phyloP scores from a whole-genome alignment of 2,888 invertebrate species.

The Pyrgus malvae region DNA sequence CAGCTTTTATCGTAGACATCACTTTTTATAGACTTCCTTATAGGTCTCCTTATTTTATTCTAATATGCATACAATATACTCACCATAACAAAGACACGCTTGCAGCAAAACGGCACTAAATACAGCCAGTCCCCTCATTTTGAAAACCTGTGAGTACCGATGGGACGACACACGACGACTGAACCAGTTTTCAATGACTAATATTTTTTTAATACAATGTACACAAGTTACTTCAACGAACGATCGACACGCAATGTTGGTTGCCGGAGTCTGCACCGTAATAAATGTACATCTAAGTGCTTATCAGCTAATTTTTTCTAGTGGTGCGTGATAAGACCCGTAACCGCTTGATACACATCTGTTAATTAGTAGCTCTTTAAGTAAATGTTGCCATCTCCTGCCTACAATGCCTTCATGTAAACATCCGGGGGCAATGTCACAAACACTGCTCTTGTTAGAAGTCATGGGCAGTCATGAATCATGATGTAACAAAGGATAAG shows the following conservation, averaged over 20 bases:
- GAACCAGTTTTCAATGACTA: slow-evolving; percentile 40
- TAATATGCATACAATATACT: slow-evolving; percentile 35
- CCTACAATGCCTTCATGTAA: neutral
- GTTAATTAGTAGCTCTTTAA: neutral
- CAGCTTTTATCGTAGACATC: too few relatives aligned
- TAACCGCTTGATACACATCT: neutral
- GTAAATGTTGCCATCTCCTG: neutral
- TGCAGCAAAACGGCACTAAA: slow-evolving; percentile 51
- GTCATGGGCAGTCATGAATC: neutral
- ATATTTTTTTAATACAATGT: slow-evolving; percentile 19
- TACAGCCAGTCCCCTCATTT: slow-evolving; percentile 51
- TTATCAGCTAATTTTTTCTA: slow-evolving; percentile 32
- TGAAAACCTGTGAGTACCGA: slow-evolving; percentile 37
- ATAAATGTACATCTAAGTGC: slow-evolving; percentile 35
- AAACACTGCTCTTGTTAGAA: neutral
- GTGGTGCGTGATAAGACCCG: slow-evolving; percentile 15
- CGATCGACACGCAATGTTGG: slow-evolving; percentile 33
- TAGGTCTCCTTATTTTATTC: too few relatives aligned
- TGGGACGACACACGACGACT: slow-evolving; percentile 19
- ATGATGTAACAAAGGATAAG: neutral
- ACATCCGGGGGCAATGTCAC: slow-evolving; percentile 26
- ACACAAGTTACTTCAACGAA: slow-evolving; percentile 30
- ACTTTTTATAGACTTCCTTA: too few relatives aligned
- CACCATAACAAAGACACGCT: slow-evolving; percentile 47
- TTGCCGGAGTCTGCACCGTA: slow-evolving; percentile 25